These are phyloP conservation scores for Astropecten irregularis DNA, from an alignment of 53 echinoderm and acorn worm species.

Conservation along the genomic window DNA sequence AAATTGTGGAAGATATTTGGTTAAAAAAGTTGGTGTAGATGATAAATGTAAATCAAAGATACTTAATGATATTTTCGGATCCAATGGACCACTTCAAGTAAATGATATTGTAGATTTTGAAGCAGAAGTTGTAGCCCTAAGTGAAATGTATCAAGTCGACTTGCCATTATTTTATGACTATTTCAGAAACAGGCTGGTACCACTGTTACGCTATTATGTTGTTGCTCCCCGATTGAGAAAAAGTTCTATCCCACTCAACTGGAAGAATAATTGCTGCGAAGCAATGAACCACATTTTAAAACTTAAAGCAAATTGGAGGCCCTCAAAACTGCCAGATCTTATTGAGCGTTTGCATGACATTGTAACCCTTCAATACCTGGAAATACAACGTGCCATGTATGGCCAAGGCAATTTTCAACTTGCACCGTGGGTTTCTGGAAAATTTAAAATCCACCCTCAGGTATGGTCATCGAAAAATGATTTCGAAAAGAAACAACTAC, in stretches of 20 bases:
- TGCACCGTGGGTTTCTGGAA: neutral
- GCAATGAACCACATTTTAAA: too few relatives aligned
- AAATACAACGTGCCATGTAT: neutral
- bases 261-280: too few relatives aligned
- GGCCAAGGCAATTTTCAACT: neutral
- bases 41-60: conserved; percentile 4
- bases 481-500: neutral
- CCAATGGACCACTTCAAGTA: neutral
- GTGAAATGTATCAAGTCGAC: too few relatives aligned
- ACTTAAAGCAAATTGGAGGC: neutral
- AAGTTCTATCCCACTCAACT: neutral
- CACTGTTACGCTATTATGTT: neutral
- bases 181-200: conserved; percentile 21
- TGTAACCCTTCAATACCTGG: neutral
- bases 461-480: neutral
- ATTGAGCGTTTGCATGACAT: neutral
- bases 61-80: conserved; percentile 10
- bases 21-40: conserved; percentile 4
- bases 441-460: conserved; percentile 11
- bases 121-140: too few relatives aligned
- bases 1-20: too few relatives aligned
- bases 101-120: too few relatives aligned
- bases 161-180: too few relatives aligned
- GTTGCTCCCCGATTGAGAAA: too few relatives aligned
- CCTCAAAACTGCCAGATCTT: neutral